Percentiles rank a stretch among this genome's conserved stretches.
phyloP scores from a whole-genome alignment of 2,113 vertebrate genomes.

The Genyomyrus donnyi region DNA sequence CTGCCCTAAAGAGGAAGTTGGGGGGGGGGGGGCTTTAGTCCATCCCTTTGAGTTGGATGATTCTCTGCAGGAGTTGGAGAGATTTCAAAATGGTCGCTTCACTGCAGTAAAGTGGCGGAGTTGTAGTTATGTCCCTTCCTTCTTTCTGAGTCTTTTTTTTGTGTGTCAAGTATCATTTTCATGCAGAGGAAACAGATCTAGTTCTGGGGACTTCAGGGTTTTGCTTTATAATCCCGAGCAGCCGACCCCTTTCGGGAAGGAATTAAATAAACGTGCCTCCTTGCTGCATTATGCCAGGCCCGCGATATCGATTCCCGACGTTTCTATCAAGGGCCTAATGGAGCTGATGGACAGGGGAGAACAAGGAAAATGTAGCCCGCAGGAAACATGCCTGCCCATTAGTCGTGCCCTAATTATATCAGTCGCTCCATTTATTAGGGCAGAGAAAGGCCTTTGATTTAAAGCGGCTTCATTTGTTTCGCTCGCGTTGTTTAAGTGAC shows the following conservation, averaged over 20 bases:
- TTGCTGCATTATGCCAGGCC: background rate
- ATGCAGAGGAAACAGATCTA: background rate
- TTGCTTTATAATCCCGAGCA: background rate
- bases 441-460: background rate
- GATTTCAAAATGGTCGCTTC: background rate
- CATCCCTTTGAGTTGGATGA: background rate
- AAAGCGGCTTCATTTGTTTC: background rate
- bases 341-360: slow-evolving; percentile 19
- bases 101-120: background rate
- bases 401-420: slow-evolving; percentile 28
- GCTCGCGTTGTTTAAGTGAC: background rate
- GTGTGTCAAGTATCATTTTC: background rate
- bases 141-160: background rate
- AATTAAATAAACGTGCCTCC: background rate
- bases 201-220: background rate
- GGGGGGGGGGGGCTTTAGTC: background rate
- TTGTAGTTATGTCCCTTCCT: background rate
- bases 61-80: background rate
- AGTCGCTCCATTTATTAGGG: slow-evolving; percentile 20
- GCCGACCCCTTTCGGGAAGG: background rate
- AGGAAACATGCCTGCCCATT: slow-evolving; percentile 36
- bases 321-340: slow-evolving; percentile 20
- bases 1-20: background rate
- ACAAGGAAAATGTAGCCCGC: slow-evolving; percentile 22
- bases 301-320: slow-evolving; percentile 3